A percentile compares a stretch with the other conserved stretches of the same genome.
Evolutionary conservation across 2,888 invertebrate genomes (phyloP).

Genomic region (Cistogaster globosa): DNA sequence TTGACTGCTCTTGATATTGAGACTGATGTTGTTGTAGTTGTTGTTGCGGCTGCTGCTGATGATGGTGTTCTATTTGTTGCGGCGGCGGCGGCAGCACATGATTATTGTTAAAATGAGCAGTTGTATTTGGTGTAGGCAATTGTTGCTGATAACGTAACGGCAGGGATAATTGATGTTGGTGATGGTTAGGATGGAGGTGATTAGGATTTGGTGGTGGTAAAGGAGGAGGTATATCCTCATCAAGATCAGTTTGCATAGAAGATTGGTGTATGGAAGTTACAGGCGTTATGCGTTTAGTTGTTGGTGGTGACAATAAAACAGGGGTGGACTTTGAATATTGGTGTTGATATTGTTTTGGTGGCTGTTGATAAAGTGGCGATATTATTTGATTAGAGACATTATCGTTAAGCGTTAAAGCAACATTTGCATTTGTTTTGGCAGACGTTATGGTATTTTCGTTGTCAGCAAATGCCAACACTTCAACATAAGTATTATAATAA

Average conservation of each 20-base stretch:
- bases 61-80: conserved; percentile 67
- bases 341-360: conserved; percentile 62
- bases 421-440: conserved; percentile 76
- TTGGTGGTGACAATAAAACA: conserved; percentile 70
- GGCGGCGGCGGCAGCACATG: conserved; percentile 51
- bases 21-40: conserved; percentile 66
- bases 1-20: conserved; percentile 68
- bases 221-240: conserved; percentile 62
- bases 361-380: conserved; percentile 68
- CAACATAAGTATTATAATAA: conserved; percentile 78
- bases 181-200: conserved; percentile 43
- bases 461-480: conserved; percentile 74
- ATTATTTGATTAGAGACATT: conserved; percentile 67
- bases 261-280: conserved; percentile 60
- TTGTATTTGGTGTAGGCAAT: conserved; percentile 41
- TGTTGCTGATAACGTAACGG: conserved; percentile 68
- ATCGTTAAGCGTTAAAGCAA: conserved; percentile 73
- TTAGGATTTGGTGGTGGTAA: conserved; percentile 71
- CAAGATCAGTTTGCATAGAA: conserved; percentile 46
- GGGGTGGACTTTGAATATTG: conserved; percentile 71
- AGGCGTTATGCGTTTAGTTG: conserved; percentile 66
- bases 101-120: conserved; percentile 54
- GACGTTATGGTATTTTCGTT: conserved; percentile 76
- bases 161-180: conserved; percentile 72
- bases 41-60: conserved; percentile 57